phyloP scores from a whole-genome alignment of 2,113 vertebrate species.

The Tylochromis polylepis region DNA sequence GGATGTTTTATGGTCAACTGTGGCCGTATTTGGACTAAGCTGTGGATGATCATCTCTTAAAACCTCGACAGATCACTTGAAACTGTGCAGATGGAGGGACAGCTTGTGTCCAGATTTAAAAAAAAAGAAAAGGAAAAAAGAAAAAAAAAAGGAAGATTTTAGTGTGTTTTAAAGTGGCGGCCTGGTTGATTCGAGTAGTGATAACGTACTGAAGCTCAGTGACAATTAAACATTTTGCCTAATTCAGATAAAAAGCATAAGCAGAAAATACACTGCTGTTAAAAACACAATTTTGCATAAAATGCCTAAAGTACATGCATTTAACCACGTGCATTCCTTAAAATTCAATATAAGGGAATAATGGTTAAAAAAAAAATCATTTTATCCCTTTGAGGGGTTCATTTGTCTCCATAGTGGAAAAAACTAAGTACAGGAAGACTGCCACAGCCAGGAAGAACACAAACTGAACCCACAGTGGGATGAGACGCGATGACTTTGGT shows the following conservation, averaged over 20 bases:
- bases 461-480: slow-evolving; percentile 70
- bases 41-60: neutral
- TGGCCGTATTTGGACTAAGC: neutral
- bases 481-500: slow-evolving; percentile 21
- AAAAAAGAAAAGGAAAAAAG: too few species aligned
- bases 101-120: too few species aligned
- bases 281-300: slow-evolving; percentile 16
- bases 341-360: slow-evolving; percentile 1
- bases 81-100: neutral
- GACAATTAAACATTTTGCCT: neutral
- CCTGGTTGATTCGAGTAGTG: neutral
- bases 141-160: neutral
- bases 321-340: slow-evolving; percentile 8
- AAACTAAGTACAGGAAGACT: slow-evolving; percentile 62
- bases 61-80: neutral
- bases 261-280: neutral
- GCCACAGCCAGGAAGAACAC: slow-evolving; percentile 61
- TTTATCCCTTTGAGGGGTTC: slow-evolving; percentile 48
- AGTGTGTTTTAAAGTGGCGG: neutral
- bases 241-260: too few species aligned
- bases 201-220: neutral
- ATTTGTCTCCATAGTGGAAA: slow-evolving; percentile 65
- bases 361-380: slow-evolving; percentile 1
- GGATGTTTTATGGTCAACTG: neutral
- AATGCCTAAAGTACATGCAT: neutral